Base-by-base conservation (phyloP, 2,888 invertebrate genomes). In the Mythimna impura region DNA sequence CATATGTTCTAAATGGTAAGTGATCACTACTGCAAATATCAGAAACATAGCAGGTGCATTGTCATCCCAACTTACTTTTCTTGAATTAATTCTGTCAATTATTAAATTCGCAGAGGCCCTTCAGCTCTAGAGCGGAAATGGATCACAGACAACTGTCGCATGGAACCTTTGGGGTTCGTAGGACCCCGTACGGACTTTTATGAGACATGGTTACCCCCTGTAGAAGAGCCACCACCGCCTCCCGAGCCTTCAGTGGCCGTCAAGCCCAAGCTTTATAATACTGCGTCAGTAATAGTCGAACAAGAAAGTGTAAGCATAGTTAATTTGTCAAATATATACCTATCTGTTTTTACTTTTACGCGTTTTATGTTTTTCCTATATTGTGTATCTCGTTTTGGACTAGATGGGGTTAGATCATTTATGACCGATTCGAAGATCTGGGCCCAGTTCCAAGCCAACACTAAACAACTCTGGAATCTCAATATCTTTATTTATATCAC, bases 121-220 rank as follows among this genome's bases (percentile, higher is more conserved):
- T 47, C 36, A 30, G 0, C 0, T 30, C 5, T 1, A 17, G 64
- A 69, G 30, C 30, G 0, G 10, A 54, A 50, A 3, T 76, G 76
- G 76, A 40, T 64, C 12, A 0, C 3, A 12, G 47, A 34, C 0
- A 54, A 69, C 47, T 76, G 76, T 50, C 69, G 76, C 54, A 40
- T 0, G 47, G 30, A 30, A 10, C 17, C 30, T 36, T 0, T 20
- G 0, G 60, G 0, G 40, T 5, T 0, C 8, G 0, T 76, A 36
- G 76, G 76, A 22, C 76, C 76, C 47, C 60, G 64, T 50, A 60
- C 30, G 7, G 60, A 69, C 30, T 47, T 5, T 2, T 76, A 69
- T 36, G 64, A 69, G 30, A 10, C 25, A 2, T 76, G 60, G 69
- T 0, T 47, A 12, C 34, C 14, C 1, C 76, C 76, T 1, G 1